Percentiles rank a stretch among this genome's conserved stretches.
phyloP scores from a whole-genome alignment of 2,113 vertebrate genomes.

The Melanocharis versteri region DNA sequence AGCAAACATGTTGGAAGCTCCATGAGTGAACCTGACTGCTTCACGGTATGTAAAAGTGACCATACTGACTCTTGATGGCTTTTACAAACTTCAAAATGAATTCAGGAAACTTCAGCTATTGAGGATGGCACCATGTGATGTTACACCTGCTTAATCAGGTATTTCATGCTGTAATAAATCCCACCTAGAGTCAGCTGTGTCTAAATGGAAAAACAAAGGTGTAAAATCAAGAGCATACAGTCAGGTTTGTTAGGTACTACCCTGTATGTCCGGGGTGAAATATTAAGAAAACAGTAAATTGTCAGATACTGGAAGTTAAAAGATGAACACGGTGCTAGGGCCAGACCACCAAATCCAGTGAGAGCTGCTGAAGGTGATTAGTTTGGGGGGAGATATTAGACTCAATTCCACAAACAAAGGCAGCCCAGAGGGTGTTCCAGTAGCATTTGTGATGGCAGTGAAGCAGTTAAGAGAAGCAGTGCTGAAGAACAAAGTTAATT shows the following conservation, averaged over 20 bases:
- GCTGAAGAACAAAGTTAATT: not conserved
- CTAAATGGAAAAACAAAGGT: not conserved
- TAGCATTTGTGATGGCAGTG: not conserved
- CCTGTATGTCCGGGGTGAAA: not conserved
- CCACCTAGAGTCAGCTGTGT: not conserved
- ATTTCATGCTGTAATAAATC: constrained; percentile 6
- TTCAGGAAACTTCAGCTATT: not conserved
- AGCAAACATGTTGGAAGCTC: not conserved
- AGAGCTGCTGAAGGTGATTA: not conserved
- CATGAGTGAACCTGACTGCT: not conserved
- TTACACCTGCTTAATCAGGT: not conserved
- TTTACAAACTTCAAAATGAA: not conserved
- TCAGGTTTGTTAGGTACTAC: not conserved
- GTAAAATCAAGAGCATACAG: not conserved
- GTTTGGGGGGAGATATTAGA: not conserved
- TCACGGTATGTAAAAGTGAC: not conserved
- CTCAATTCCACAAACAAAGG: not conserved
- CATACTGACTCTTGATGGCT: not conserved
- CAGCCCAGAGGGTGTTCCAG: not conserved
- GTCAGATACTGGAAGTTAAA: not conserved
- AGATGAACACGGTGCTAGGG: not conserved
- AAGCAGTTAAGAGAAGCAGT: not conserved
- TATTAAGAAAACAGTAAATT: not conserved
- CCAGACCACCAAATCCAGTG: not conserved
- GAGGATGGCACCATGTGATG: not conserved